A percentile compares a stretch with the other conserved stretches of the same genome.
Evolutionary conservation across 2,888 invertebrate species (phyloP).

Genomic region (Pocota personata): DNA sequence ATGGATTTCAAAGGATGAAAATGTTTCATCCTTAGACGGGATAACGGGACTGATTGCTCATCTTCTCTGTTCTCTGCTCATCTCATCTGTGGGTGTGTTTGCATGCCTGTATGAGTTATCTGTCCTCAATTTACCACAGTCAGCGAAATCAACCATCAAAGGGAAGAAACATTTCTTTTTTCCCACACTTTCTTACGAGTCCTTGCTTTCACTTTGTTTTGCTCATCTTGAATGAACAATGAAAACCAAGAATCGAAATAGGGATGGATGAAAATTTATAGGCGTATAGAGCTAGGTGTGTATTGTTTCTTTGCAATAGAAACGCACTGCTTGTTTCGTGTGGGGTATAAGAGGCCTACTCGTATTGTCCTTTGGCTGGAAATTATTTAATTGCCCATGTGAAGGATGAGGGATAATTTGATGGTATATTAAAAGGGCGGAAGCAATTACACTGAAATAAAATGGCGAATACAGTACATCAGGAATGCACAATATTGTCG

Average conservation of each 20-base stretch:
- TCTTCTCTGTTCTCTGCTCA: no score
- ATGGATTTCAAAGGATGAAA: slow-evolving; percentile 26
- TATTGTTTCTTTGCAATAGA: neutral
- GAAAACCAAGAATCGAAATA: slow-evolving; percentile 3
- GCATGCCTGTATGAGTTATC: slow-evolving; percentile 8
- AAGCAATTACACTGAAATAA: slow-evolving; percentile 13
- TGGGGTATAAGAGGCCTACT: neutral
- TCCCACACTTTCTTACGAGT: neutral
- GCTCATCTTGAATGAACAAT: slow-evolving; percentile 22
- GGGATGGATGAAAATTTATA: slow-evolving; percentile 4
- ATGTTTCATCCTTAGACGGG: slow-evolving; percentile 5
- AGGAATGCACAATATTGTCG: neutral
- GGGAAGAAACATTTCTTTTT: neutral
- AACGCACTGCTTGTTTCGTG: slow-evolving; percentile 10
- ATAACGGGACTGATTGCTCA: slow-evolving; percentile 3
- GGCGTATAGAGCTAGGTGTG: neutral
- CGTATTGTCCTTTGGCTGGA: slow-evolving; percentile 10
- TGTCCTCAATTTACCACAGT: neutral
- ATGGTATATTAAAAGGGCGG: slow-evolving; percentile 1
- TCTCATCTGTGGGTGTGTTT: neutral
- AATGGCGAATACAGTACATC: neutral
- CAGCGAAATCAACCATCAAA: slow-evolving; percentile 49
- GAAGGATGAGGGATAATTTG: neutral
- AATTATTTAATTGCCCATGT: slow-evolving; percentile 43
- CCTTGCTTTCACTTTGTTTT: slow-evolving; percentile 1